Evolutionary conservation across 2,888 invertebrate genomes (phyloP).

Genomic region (Cerastis leucographa): DNA sequence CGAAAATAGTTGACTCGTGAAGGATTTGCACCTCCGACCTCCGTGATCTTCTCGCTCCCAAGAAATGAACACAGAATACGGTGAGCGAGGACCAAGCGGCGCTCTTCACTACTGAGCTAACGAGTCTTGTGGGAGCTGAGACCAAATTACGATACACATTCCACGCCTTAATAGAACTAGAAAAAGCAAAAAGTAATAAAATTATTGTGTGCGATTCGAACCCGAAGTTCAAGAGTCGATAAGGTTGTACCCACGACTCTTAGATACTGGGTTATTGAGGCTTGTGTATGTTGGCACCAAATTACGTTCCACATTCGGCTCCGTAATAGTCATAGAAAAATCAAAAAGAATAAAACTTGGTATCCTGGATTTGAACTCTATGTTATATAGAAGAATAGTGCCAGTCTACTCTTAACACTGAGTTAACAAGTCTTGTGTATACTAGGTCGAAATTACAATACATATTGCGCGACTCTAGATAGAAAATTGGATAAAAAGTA

Average conservation of each 20-base stretch:
- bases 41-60: slow-evolving; percentile 40
- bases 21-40: slow-evolving; percentile 64
- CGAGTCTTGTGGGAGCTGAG: slow-evolving; percentile 43
- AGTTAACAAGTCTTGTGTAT: neutral
- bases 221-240: neutral
- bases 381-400: neutral
- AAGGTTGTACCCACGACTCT: neutral
- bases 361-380: too few species aligned
- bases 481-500: neutral
- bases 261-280: neutral
- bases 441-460: neutral
- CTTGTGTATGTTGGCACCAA: neutral
- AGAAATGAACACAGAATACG: slow-evolving; percentile 42
- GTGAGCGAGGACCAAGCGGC: slow-evolving; percentile 50
- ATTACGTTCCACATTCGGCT: neutral
- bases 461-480: neutral
- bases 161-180: neutral
- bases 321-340: neutral
- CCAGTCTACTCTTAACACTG: neutral
- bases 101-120: slow-evolving; percentile 70
- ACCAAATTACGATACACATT: slow-evolving; percentile 47
- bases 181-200: neutral
- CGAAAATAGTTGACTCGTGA: slow-evolving; percentile 50
- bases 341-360: neutral
- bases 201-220: neutral